These are phyloP conservation scores for Pammene aurita DNA, from an alignment of 2,888 invertebrate species.

Conservation along the genomic window DNA sequence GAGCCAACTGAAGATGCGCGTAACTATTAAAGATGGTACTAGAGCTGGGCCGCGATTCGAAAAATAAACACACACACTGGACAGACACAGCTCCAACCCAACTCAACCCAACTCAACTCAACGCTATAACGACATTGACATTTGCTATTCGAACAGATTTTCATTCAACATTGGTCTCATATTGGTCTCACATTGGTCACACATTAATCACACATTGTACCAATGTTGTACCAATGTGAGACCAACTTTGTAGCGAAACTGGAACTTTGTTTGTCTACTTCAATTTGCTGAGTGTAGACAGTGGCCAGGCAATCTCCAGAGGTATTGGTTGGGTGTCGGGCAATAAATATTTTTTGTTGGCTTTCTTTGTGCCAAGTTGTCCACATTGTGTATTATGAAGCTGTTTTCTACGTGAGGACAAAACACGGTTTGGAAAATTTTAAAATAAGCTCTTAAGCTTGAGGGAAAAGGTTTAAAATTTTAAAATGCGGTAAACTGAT, in stretches of 20 bases:
- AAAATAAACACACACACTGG: too few species aligned
- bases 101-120: too few species aligned
- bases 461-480: slow-evolving; percentile 16
- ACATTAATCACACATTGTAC: too few species aligned
- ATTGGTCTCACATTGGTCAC: too few species aligned
- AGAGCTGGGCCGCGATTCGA: too few species aligned
- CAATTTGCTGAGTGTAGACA: slow-evolving; percentile 26
- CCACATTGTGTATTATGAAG: slow-evolving; percentile 35
- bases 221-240: too few species aligned
- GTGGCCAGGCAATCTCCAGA: slow-evolving; percentile 27
- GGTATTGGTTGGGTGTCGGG: slow-evolving; percentile 24
- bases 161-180: too few species aligned
- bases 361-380: slow-evolving; percentile 27
- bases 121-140: too few species aligned
- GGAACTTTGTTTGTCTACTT: slow-evolving; percentile 14
- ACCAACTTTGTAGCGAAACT: slow-evolving; percentile 10
- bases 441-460: slow-evolving; percentile 18
- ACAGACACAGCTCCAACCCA: too few species aligned
- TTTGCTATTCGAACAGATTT: too few species aligned
- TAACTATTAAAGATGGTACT: background rate
- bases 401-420: slow-evolving; percentile 24
- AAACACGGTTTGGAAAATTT: slow-evolving; percentile 20
- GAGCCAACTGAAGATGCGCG: slow-evolving; percentile 3
- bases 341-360: slow-evolving; percentile 27
- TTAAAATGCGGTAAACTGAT: slow-evolving; percentile 17